Base-by-base conservation (phyloP, 2,888 invertebrate genomes). In the Tenthredo livida region DNA sequence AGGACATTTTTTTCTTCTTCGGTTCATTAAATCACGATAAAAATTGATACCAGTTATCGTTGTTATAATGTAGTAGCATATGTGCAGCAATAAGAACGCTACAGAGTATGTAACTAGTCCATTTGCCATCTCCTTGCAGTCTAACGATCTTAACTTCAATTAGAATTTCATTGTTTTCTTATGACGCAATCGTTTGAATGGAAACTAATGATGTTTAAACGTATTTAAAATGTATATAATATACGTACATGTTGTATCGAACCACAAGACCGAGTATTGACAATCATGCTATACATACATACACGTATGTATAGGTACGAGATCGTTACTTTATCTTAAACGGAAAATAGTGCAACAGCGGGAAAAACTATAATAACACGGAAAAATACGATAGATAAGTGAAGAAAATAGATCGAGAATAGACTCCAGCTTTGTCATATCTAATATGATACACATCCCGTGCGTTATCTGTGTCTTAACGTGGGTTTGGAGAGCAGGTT, bases 171-270 rank as follows among this genome's bases (percentile, higher is more conserved):
- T 73, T 73, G 21, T 40, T 40, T 43, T 73, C 73, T 17, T 73
- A 21, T 43, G 43, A 73, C 40, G 40, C 43, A 25, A 43, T 73
- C 43, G 43, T 43, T 73, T 2, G 43, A 43, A 43, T 73, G n/a
- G 21, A 29, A 25, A 73, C 12, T 73, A 73, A 73, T 73, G 73
- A 73, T 73, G 21, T 70, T 70, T 70, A 73, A 43, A 73, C 43
- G 40, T 37, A 9, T 70, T 37, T 61, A n/a, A 58, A 21, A 9
- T 58, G 4, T 17, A 58, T 58, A 17, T 12, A 29, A 15, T 58
- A 58, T 17, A 58, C 58, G 21, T 21, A 17, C n/a, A 17, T n/a
- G 54, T 54, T 37, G 37, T 37, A 21, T 21, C 21, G 54, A 54
- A 54, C n/a, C 7, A n/a, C n/a, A n/a, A n/a, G 54, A 54, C n/a